Evolutionary conservation across 1,140 invertebrate genomes (phyloP), one percentile per base, ranked within the genome.

Genomic region (Phymastichus coffea): DNA sequence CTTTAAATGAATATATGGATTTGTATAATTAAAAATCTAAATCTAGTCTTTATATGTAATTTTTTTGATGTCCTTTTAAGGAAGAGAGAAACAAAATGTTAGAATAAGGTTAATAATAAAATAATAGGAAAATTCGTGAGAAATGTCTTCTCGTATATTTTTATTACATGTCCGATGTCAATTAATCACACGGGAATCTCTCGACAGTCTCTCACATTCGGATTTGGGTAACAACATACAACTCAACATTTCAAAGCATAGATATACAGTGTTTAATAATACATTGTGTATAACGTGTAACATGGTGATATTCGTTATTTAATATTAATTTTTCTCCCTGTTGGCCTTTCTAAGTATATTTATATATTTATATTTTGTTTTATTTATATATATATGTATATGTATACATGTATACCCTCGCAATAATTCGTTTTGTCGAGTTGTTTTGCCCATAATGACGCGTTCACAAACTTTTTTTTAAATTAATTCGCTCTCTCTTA

Each of bases 211-310:
- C 63, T 75, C 66, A 56, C 60, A 48, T 64, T 61, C 59, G 47
- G 62, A 66, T 68, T 65, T 56, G 63, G 59, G 63, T 70, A 71
- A 74, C 72, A 78, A 77, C 76, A 78, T 74, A 72, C 67, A 78
- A 78, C 71, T 74, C 61, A 79, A 76, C 73, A 63, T 69, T 68
- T 70, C 70, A 72, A 78, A 79, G 75, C 74, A 75, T 73, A 70
- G 53, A 73, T 54, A 55, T 41, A 55, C 51, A 55, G 25, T 54
- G n/a, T 54, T 55, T 74, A 70, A 67, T 68, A 63, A 71, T 74
- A 68, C 68, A 72, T 71, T 56, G 61, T 72, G 62, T 69, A 57
- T 75, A 76, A 77, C 72, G 70, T 74, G 73, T 66, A 73, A 76
- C 71, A 77, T 71, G 70, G 66, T 70, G 67, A 74, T 74, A 70